These are phyloP conservation scores for Amphimallon solstitiale DNA, from an alignment of 2,888 invertebrate species.

Conservation along the genomic window DNA sequence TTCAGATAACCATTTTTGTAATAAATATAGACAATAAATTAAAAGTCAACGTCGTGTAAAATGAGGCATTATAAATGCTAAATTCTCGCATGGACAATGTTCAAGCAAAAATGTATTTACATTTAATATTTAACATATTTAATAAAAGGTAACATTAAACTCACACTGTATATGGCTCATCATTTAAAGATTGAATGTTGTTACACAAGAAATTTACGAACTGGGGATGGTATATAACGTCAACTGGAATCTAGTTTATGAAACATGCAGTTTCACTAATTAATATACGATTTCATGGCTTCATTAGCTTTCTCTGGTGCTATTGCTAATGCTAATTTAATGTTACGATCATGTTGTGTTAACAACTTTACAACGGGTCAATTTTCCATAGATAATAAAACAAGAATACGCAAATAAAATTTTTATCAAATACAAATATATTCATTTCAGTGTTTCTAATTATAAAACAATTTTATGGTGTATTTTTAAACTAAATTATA, in stretches of 20 bases:
- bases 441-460: too few relatives aligned
- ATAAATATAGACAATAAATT: too few relatives aligned
- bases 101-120: too few relatives aligned
- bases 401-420: background rate
- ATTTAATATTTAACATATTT: too few relatives aligned
- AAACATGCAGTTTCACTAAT: conserved; percentile 39
- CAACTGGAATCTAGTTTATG: conserved; percentile 41
- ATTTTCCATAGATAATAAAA: conserved; percentile 17
- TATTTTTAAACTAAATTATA: too few relatives aligned
- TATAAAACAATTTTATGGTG: too few relatives aligned
- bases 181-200: conserved; percentile 29
- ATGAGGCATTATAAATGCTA: too few relatives aligned
- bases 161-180: background rate
- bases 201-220: conserved; percentile 22
- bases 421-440: background rate
- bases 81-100: too few relatives aligned
- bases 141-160: too few relatives aligned
- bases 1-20: too few relatives aligned
- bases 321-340: conserved; percentile 43
- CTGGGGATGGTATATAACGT: conserved; percentile 31
- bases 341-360: conserved; percentile 44
- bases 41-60: too few relatives aligned
- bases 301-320: conserved; percentile 41
- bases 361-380: conserved; percentile 42
- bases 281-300: conserved; percentile 47